These are phyloP conservation scores for Caenorhabditis elegans DNA, from an alignment of 1,140 invertebrate genomes.

Conservation along the genomic window DNA sequence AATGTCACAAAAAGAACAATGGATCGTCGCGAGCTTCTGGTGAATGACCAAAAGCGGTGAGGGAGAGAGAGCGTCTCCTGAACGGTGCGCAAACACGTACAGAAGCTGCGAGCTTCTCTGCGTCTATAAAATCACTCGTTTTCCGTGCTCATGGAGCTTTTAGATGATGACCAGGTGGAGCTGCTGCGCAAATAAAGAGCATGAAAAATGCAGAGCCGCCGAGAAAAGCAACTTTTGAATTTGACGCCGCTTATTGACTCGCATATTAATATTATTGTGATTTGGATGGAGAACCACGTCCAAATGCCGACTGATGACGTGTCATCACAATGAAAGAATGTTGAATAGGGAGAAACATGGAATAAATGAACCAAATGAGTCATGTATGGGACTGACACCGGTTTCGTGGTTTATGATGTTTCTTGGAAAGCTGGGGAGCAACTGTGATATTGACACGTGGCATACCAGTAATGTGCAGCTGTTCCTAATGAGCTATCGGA, in stretches of 20 bases:
- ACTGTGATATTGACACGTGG: background rate
- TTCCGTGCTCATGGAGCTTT: slow-evolving; percentile 29
- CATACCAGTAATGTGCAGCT: background rate
- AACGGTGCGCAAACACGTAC: slow-evolving; percentile 30
- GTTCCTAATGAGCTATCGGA: background rate
- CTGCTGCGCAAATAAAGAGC: slow-evolving; percentile 11
- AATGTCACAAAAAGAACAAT: slow-evolving; percentile 18
- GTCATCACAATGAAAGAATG: background rate
- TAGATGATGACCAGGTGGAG: slow-evolving; percentile 16
- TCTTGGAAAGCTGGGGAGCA: background rate
- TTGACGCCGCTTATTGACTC: slow-evolving; percentile 11
- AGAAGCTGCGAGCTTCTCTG: slow-evolving; percentile 10
- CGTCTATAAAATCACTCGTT: background rate
- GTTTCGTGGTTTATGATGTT: slow-evolving; percentile 1
- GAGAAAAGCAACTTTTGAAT: slow-evolving; percentile 15
- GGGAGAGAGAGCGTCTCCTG: background rate
- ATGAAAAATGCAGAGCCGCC: background rate
- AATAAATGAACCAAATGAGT: background rate
- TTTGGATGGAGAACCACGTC: background rate
- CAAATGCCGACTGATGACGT: background rate
- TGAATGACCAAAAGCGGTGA: slow-evolving; percentile 11
- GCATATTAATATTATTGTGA: slow-evolving; percentile 30
- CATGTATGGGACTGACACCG: background rate
- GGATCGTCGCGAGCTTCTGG: background rate
- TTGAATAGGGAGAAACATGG: background rate